A percentile compares a stretch with the other conserved stretches of the same genome.
Evolutionary conservation across 1,140 invertebrate genomes (phyloP).

Genomic region (Pectinophora gossypiella): DNA sequence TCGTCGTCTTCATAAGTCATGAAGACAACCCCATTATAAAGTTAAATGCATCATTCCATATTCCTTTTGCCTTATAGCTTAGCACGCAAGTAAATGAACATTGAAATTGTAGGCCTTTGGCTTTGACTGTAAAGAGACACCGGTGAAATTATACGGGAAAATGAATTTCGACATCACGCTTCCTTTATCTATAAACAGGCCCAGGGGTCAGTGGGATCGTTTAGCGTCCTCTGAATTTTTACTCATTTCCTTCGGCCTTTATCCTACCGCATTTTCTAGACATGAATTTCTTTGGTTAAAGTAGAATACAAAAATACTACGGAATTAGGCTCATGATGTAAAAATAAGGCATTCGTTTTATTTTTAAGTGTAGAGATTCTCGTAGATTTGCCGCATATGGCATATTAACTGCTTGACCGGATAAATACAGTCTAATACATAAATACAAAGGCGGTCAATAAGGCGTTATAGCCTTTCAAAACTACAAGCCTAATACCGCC

Average conservation of each 20-base stretch:
- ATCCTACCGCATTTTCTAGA: too few species aligned
- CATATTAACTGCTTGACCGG: too few species aligned
- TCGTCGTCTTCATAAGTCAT: constrained; percentile 59
- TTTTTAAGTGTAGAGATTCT: too few species aligned
- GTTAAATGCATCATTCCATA: constrained; percentile 51
- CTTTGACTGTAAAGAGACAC: not conserved
- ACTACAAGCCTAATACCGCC: not conserved
- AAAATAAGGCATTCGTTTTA: too few species aligned
- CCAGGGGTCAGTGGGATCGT: not conserved
- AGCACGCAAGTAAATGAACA: constrained; percentile 31
- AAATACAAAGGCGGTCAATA: too few species aligned
- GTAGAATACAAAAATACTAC: too few species aligned
- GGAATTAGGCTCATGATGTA: too few species aligned
- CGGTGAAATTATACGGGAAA: not conserved
- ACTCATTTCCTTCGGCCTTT: not conserved
- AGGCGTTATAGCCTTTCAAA: not conserved
- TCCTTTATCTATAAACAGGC: constrained; percentile 1
- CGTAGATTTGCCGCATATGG: too few species aligned
- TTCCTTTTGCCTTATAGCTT: constrained; percentile 36
- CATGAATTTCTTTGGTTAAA: too few species aligned
- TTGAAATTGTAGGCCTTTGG: not conserved
- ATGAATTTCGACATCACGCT: not conserved
- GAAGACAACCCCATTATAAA: constrained; percentile 43
- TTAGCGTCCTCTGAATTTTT: not conserved
- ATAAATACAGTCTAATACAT: too few species aligned